Conservation (phyloP, 2,888 invertebrate species). For the Cephalotes varians region DNA sequence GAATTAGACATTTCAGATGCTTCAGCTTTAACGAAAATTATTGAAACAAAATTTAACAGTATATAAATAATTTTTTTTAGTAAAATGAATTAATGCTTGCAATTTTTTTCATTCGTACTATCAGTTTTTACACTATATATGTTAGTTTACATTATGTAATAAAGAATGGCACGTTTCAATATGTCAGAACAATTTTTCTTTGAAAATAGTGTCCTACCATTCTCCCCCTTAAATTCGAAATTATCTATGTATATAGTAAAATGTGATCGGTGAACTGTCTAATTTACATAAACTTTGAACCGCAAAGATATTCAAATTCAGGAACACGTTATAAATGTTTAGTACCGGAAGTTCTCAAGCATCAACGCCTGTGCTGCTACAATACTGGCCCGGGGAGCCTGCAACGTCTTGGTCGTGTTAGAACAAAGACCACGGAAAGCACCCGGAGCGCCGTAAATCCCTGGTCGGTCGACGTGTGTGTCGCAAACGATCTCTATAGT, state of each 20-base stretch:
- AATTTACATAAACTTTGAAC: constrained; percentile 17
- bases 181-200: neutral
- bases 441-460: constrained; percentile 60
- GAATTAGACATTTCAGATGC: neutral
- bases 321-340: constrained; percentile 34
- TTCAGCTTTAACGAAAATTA: neutral
- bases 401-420: constrained; percentile 56
- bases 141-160: neutral
- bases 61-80: neutral
- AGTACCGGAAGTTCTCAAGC: constrained; percentile 22
- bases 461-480: constrained; percentile 59
- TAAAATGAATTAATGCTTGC: neutral
- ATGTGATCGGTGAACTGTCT: neutral
- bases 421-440: constrained; percentile 62
- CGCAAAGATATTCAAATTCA: constrained; percentile 14
- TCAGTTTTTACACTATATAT: neutral
- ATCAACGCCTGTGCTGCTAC: constrained; percentile 10
- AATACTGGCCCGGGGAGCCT: constrained; percentile 34
- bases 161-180: neutral
- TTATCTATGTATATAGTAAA: neutral
- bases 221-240: neutral
- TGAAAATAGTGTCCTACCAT: neutral
- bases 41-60: neutral
- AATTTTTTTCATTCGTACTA: neutral
- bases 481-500: constrained; percentile 63